Evolutionary conservation across 2,888 invertebrate species (phyloP).

Genomic region (Leistus spinibarbis): DNA sequence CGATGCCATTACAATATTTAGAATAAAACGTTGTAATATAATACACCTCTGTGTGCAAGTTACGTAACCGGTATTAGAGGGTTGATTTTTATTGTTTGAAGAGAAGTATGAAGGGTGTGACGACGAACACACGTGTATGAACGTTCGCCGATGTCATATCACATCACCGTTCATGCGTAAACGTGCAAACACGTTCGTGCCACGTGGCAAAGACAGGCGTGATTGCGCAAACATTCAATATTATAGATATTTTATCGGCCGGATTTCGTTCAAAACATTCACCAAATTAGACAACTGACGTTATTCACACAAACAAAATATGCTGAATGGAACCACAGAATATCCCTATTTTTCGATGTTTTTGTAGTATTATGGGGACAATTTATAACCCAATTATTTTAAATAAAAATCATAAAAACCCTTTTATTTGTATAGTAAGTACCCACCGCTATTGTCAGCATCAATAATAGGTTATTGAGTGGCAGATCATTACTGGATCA

Average conservation of each 20-base stretch:
- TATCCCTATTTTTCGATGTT: background rate
- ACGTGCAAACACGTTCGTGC: slow-evolving; percentile 24
- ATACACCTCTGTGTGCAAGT: background rate
- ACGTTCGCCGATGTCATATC: slow-evolving; percentile 26
- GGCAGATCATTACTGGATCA: slow-evolving; percentile 14
- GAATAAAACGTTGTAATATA: background rate
- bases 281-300: background rate
- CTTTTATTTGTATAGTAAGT: background rate
- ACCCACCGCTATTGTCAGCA: slow-evolving; percentile 6
- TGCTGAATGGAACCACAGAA: background rate
- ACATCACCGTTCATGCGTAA: slow-evolving; percentile 26
- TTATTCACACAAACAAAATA: background rate
- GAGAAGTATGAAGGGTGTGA: background rate
- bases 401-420: slow-evolving; percentile 13
- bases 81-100: background rate
- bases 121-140: background rate
- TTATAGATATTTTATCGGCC: slow-evolving; percentile 9
- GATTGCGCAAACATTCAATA: slow-evolving; percentile 31
- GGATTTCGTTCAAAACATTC: background rate
- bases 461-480: slow-evolving; percentile 12
- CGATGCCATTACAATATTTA: background rate
- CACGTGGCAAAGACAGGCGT: slow-evolving; percentile 26
- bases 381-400: background rate
- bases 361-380: too few species aligned
- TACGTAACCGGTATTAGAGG: background rate